Evolutionary conservation across 1,140 invertebrate species (phyloP).

Genomic region (Brachionus angularis): DNA sequence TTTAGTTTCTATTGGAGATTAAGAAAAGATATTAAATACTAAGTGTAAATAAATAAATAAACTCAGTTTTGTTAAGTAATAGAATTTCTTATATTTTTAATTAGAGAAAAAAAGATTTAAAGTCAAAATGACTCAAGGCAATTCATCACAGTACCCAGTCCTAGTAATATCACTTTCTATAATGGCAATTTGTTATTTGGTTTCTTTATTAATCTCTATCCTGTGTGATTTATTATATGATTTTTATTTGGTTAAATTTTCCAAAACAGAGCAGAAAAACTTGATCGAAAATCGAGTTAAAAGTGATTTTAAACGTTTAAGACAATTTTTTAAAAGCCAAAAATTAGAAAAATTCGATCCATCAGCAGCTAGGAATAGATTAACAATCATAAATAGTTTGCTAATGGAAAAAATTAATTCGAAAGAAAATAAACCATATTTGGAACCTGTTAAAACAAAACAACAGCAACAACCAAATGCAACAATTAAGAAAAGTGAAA

Average conservation of each 20-base stretch:
- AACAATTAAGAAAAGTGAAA: background rate
- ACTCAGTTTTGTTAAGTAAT: too few relatives aligned
- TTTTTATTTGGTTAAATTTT: slow-evolving; percentile 33
- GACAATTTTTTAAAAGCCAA: slow-evolving; percentile 8
- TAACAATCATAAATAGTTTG: slow-evolving; percentile 4
- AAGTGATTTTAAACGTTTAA: slow-evolving; percentile 26
- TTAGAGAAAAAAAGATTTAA: too few relatives aligned
- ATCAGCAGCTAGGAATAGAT: slow-evolving; percentile 1
- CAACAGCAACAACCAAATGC: background rate
- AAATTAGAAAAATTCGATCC: slow-evolving; percentile 34
- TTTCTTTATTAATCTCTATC: slow-evolving; percentile 13
- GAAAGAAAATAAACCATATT: background rate
- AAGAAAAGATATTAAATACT: too few relatives aligned
- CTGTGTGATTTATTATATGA: slow-evolving; percentile 22
- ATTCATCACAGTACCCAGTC: slow-evolving; percentile 32
- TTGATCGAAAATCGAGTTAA: slow-evolving; percentile 33
- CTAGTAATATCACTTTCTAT: slow-evolving; percentile 19
- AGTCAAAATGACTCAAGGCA: slow-evolving; percentile 32
- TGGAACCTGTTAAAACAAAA: background rate
- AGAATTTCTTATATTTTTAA: too few relatives aligned
- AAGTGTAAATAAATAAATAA: too few relatives aligned
- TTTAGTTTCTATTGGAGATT: too few relatives aligned
- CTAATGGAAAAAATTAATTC: slow-evolving; percentile 18
- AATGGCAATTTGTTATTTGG: background rate
- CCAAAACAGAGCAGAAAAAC: slow-evolving; percentile 6